Base-by-base conservation (phyloP, 2,113 vertebrate genomes). In the Nyctereutes procyonoides region DNA sequence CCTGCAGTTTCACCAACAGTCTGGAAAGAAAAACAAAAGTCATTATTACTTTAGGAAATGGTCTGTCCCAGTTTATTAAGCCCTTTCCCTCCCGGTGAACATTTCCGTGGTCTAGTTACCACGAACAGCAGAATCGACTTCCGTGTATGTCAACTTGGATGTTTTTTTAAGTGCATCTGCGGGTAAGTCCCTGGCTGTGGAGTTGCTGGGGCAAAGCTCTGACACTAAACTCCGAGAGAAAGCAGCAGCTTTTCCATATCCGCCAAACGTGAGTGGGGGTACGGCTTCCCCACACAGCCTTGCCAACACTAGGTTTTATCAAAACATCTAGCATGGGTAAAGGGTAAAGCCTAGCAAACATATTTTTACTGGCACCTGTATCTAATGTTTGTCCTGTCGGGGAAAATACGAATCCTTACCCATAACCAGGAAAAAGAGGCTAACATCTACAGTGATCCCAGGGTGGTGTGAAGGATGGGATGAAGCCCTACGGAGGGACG, bases 1-100 rank as follows among this genome's bases (percentile, higher is more conserved):
- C 99, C 71, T 99, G 99, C 88, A 99, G 98, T 93, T 99, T 99
- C 98, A 99, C 99, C 98, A 99, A 98, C 95, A 99, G 98, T 80
- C 99, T 99, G 98, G 35, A 98, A 95, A 97, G 69, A 93, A 95
- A 98, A 93, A 88, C 5, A 38, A 80, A 87, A 88, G 48, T 67
- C 58, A 88, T 90, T 55, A 88, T 56, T 76, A 96, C 56, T 91
- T 94, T 30, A 63, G 71, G 56, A 73, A 90, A 43, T 43, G 48
- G 84, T 14, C 15, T 26, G 22, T 48, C 86, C 53, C 7, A 76
- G 63, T 56, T 13, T 79, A 88, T 60, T 76, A n/a, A 20, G 35
- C 32, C 11, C 84, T 65, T 74, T 80, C 12, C 28, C 28, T 56
- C 48, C 13, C 28, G 56, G 48, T 48, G 30, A 77, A 53, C 10